Evolutionary conservation across 2,888 invertebrate genomes (phyloP).

Genomic region (Tuta absoluta): DNA sequence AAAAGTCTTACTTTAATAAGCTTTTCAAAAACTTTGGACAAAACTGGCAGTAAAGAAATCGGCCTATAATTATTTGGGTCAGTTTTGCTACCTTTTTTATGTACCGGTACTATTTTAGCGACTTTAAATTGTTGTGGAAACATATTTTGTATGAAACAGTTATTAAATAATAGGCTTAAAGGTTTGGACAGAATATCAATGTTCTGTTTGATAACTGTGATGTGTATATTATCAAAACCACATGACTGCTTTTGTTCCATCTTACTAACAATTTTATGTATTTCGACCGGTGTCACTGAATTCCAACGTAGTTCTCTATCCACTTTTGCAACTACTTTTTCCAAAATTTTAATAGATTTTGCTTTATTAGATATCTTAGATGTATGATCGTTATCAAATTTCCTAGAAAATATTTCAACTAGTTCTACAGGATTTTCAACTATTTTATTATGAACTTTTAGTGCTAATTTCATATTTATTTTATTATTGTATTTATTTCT

Average conservation of each 20-base stretch:
- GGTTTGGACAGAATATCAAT: neutral
- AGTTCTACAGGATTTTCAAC: neutral
- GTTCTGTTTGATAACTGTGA: neutral
- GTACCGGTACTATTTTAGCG: neutral
- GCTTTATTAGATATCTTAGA: neutral
- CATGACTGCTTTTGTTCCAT: neutral
- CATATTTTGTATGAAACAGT: neutral
- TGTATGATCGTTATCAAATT: neutral
- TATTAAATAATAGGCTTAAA: neutral
- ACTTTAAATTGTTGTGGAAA: neutral
- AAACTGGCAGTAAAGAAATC: neutral
- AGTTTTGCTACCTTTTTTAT: neutral
- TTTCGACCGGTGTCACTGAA: neutral
- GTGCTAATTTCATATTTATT: neutral
- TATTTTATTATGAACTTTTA: neutral
- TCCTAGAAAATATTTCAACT: neutral
- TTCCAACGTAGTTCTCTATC: neutral
- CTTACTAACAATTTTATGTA: neutral
- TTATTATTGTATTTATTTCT: neutral
- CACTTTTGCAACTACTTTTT: neutral
- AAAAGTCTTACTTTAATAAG: neutral
- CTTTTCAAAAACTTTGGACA: neutral
- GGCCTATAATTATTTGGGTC: neutral
- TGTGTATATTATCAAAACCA: neutral
- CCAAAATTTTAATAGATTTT: neutral